Evolutionary conservation across 2,113 vertebrate genomes (phyloP).

Genomic region (Cricetomys ansorgei): DNA sequence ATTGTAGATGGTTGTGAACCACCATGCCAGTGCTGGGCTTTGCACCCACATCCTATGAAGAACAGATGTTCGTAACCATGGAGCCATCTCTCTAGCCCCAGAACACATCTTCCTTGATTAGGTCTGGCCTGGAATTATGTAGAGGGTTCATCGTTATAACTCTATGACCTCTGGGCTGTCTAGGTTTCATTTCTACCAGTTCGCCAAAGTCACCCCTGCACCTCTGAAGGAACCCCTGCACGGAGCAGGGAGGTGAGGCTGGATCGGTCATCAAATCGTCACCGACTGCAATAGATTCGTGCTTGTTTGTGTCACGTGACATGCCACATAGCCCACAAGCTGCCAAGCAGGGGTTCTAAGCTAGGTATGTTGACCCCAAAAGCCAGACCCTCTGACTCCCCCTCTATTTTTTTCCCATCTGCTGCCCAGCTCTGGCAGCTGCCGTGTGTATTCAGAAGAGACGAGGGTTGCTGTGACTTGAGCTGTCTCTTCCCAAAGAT

Average conservation of each 20-base stretch:
- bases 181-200: background rate
- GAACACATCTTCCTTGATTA: background rate
- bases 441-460: rapidly evolving
- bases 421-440: rapidly evolving
- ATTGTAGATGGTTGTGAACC: background rate
- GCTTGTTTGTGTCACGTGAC: too few species aligned
- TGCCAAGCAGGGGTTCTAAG: background rate
- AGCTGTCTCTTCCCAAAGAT: background rate
- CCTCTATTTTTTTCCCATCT: rapidly evolving
- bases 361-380: rapidly evolving
- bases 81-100: background rate
- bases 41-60: background rate
- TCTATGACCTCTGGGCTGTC: background rate
- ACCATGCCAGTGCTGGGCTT: background rate
- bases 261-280: rapidly evolving
- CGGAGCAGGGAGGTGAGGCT: rapidly evolving
- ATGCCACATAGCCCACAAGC: background rate
- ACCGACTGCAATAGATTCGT: background rate
- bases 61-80: background rate
- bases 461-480: rapidly evolving
- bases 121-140: background rate
- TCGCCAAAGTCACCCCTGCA: background rate
- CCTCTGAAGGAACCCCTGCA: background rate
- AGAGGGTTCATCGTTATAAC: background rate
- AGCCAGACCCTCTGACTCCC: rapidly evolving